These are phyloP conservation scores for Matsumyia berberina DNA, from an alignment of 2,888 invertebrate species.

Conservation along the genomic window DNA sequence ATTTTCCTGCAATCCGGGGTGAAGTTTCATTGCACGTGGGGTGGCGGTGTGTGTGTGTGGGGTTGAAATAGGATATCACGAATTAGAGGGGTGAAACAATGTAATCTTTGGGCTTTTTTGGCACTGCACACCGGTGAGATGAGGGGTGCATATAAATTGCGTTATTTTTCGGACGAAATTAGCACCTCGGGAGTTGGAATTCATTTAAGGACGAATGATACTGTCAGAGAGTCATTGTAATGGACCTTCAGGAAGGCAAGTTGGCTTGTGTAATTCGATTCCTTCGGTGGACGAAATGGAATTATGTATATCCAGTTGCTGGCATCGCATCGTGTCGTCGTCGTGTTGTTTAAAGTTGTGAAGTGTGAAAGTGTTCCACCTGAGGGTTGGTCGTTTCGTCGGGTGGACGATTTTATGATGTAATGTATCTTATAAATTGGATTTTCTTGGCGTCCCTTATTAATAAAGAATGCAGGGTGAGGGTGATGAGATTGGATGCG, in stretches of 20 bases:
- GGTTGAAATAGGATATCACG: conserved; percentile 39
- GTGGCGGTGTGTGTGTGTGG: not conserved
- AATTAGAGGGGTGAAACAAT: conserved; percentile 64
- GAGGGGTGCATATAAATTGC: conserved; percentile 75
- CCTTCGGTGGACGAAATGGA: conserved; percentile 50
- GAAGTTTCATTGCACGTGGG: conserved; percentile 32
- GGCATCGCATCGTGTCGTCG: not conserved
- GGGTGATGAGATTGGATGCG: not conserved
- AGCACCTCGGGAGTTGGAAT: conserved; percentile 73
- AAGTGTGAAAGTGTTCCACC: conserved; percentile 64
- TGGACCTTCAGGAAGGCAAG: not conserved
- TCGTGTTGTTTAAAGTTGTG: conserved; percentile 55
- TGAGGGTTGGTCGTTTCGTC: conserved; percentile 43
- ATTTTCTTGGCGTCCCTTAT: conserved; percentile 40
- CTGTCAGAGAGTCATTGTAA: conserved; percentile 42
- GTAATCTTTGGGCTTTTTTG: conserved; percentile 56
- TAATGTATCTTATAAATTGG: conserved; percentile 61
- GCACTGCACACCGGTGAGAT: conserved; percentile 26
- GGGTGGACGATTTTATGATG: conserved; percentile 44
- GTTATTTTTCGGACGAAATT: conserved; percentile 68
- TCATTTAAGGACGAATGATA: conserved; percentile 61
- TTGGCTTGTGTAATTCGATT: conserved; percentile 63
- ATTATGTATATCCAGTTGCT: conserved; percentile 36
- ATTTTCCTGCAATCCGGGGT: conserved; percentile 43
- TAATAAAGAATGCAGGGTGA: conserved; percentile 31